Conservation (phyloP, 2,888 invertebrate species). For the Steromphala cineraria region DNA sequence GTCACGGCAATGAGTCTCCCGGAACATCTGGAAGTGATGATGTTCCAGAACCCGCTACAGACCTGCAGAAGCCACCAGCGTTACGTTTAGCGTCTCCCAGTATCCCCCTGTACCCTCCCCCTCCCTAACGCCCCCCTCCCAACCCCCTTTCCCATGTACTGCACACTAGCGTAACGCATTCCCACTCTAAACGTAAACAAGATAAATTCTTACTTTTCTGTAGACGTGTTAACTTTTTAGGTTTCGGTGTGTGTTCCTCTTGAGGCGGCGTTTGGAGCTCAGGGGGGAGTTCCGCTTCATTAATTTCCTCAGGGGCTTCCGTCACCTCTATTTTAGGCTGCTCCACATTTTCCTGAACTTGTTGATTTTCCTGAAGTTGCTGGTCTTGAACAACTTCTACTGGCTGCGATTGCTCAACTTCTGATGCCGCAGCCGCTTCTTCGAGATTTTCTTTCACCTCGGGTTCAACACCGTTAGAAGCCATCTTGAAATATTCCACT, state of each 20-base stretch:
- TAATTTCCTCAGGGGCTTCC: neutral
- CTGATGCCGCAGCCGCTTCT: neutral
- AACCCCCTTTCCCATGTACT: neutral
- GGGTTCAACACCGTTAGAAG: neutral
- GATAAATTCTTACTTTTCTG: slow-evolving; percentile 13
- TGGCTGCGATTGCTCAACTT: slow-evolving; percentile 4
- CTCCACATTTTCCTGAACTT: neutral
- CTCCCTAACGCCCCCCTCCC: neutral
- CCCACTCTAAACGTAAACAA: neutral
- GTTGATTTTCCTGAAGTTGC: neutral
- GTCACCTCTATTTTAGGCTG: neutral
- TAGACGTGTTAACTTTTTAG: neutral
- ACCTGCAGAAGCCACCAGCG: neutral
- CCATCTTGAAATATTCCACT: neutral
- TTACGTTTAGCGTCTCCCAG: neutral
- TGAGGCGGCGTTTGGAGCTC: neutral
- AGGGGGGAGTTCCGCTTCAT: neutral
- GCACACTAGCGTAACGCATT: neutral
- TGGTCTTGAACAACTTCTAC: slow-evolving; percentile 5
- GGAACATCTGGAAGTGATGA: neutral
- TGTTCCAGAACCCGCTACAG: neutral
- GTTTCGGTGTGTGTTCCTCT: neutral
- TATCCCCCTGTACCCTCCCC: neutral
- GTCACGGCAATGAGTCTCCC: neutral
- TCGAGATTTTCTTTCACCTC: neutral